Evolutionary conservation across 1,140 invertebrate genomes (phyloP).

Genomic region (Holotrichia oblita): DNA sequence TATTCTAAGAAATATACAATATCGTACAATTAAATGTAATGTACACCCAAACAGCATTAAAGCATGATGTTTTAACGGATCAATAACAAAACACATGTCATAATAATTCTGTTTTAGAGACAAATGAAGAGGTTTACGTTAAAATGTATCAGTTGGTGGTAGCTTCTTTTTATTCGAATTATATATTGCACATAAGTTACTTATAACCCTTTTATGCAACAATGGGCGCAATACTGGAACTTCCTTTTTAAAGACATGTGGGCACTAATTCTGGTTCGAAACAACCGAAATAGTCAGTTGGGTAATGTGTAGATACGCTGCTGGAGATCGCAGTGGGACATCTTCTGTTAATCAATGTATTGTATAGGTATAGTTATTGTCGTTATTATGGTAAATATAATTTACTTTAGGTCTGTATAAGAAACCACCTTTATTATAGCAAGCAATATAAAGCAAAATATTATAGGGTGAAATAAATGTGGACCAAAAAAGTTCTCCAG

Average conservation of each 20-base stretch:
- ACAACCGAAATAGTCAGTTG: not conserved
- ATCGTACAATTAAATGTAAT: not conserved
- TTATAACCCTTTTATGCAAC: constrained; percentile 31
- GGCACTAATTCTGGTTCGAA: constrained; percentile 4
- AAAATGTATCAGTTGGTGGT: not conserved
- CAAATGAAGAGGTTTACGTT: not conserved
- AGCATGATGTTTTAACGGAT: constrained; percentile 11
- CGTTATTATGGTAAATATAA: constrained; percentile 27
- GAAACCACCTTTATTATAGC: too few species aligned
- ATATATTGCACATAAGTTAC: constrained; percentile 14
- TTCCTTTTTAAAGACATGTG: constrained; percentile 31
- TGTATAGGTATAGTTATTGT: constrained; percentile 11
- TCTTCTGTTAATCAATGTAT: constrained; percentile 13
- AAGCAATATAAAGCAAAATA: too few species aligned
- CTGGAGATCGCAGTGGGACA: constrained; percentile 31
- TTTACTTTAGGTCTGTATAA: not conserved
- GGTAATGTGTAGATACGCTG: constrained; percentile 17
- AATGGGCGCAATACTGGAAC: constrained; percentile 5
- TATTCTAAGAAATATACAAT: not conserved
- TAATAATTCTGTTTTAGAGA: constrained; percentile 7
- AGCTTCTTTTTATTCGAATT: not conserved
- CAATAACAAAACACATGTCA: constrained; percentile 14
- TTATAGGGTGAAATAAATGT: too few species aligned
- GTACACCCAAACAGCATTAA: not conserved
- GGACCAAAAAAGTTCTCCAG: too few species aligned